Evolutionary conservation across 2,888 invertebrate species (phyloP), one percentile per base, ranked within the genome.

Genomic region (Augochlorella aurata): DNA sequence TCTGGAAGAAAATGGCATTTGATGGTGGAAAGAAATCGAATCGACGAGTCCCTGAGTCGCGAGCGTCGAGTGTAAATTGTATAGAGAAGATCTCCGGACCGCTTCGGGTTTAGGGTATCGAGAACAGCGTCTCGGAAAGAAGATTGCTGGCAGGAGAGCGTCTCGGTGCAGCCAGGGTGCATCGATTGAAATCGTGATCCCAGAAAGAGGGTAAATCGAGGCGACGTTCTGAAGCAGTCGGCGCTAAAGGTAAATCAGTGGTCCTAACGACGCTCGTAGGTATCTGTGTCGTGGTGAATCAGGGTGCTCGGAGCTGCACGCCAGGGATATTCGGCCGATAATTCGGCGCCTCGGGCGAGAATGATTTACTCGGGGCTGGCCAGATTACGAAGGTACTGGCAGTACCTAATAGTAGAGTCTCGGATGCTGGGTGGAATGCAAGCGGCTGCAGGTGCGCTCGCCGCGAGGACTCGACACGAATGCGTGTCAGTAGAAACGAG

Each of bases 371-470:
- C 63, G n/a, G 18, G 7, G 18, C 63, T 63, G 38, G 29, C 63
- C 18, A 38, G 63, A 63, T 63, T 63, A 63, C 63, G 18, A 18
- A 9, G n/a, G 63, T 63, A 63, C 63, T 44, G 18, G 29, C 18
- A 21, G 45, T 66, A 66, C 44, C 45, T 45, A 66, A 45, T 66
- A n/a, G 66, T 66, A 66, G 45, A 45, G 66, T 66, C n/a, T 44
- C 45, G 70, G 72, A 77, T 70, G 71, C 73, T 58, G 68, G 54
- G 65, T 74, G 65, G 61, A 84, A 52, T 52, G 70, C 70, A 29
- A 52, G 67, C 50, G 38, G 76, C 54, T 75, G 63, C 63, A 63
- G 63, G 58, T 58, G 70, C 70, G 16, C 38, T 79, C 67, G 79
- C 67, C 68, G 44, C 7, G 70, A 63, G 74, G 61, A 38, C 67